Percentiles rank a stretch among this genome's conserved stretches.
Evolutionary conservation across 2,888 invertebrate species (phyloP).

Genomic region (Idaea straminata): DNA sequence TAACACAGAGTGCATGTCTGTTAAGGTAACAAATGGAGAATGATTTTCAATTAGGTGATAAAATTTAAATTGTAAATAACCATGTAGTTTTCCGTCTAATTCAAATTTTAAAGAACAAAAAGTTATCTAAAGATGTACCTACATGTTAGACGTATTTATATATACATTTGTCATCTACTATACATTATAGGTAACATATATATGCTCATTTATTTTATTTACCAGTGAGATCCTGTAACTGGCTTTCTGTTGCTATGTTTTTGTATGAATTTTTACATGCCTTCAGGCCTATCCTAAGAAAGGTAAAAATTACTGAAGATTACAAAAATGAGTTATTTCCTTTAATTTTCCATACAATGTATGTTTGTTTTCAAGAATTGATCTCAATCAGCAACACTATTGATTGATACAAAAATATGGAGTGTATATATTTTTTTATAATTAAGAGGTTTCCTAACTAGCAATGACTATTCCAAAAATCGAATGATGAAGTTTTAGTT

Average conservation of each 20-base stretch:
- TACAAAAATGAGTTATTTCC: too few relatives aligned
- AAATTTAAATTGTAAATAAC: conserved; percentile 5
- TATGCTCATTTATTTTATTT: not conserved
- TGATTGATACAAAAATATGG: too few relatives aligned
- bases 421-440: too few relatives aligned
- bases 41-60: conserved; percentile 6
- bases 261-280: too few relatives aligned
- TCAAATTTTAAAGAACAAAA: not conserved
- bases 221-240: not conserved
- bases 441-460: too few relatives aligned
- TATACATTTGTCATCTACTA: not conserved
- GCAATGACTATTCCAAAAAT: too few relatives aligned
- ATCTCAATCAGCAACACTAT: too few relatives aligned
- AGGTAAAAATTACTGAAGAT: too few relatives aligned
- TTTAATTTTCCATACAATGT: too few relatives aligned
- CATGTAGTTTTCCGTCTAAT: not conserved
- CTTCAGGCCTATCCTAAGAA: too few relatives aligned
- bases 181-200: not conserved
- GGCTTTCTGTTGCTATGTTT: not conserved
- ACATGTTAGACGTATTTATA: not conserved
- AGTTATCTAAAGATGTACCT: not conserved
- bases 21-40: not conserved
- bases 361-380: too few relatives aligned
- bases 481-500: too few relatives aligned
- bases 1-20: conserved; percentile 13